Percentiles rank a stretch among this genome's conserved stretches.
phyloP scores from a whole-genome alignment of 2,113 vertebrate genomes.

The Empidonax alnorum region DNA sequence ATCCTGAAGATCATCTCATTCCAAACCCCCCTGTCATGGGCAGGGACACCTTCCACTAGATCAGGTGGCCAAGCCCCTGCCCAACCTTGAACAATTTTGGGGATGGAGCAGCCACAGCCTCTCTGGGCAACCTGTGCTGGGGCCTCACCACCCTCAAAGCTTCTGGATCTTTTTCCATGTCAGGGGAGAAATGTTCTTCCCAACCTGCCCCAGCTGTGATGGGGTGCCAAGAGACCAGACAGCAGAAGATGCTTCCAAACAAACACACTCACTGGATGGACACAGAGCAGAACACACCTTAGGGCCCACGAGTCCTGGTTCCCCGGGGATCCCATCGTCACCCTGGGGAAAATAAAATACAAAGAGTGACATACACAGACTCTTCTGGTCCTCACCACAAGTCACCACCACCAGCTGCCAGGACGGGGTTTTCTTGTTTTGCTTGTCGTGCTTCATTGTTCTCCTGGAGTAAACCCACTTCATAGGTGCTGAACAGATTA shows the following conservation, averaged over 20 bases:
- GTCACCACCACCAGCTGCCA: background rate
- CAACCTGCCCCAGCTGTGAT: background rate
- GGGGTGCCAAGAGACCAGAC: background rate
- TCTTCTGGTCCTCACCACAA: background rate
- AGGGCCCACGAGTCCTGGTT: slow-evolving; percentile 80
- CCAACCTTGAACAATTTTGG: background rate
- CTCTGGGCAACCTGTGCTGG: background rate
- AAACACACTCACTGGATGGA: background rate
- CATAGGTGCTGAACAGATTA: background rate
- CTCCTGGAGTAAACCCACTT: background rate
- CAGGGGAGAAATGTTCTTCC: background rate
- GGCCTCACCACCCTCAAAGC: background rate
- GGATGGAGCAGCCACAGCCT: background rate
- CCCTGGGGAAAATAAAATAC: slow-evolving; percentile 75
- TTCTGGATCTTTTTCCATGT: background rate
- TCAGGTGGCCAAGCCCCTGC: background rate
- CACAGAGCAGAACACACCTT: slow-evolving; percentile 72
- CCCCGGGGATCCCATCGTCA: slow-evolving; percentile 82
- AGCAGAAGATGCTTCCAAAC: background rate
- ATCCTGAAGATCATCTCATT: background rate
- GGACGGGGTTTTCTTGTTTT: background rate
- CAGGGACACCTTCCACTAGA: accelerated
- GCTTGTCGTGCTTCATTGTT: background rate
- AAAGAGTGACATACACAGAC: background rate
- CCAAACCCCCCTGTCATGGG: background rate